Evolutionary conservation across 1,140 invertebrate species (phyloP), one percentile per base, ranked within the genome.

Genomic region (Sarcophaga bullata): DNA sequence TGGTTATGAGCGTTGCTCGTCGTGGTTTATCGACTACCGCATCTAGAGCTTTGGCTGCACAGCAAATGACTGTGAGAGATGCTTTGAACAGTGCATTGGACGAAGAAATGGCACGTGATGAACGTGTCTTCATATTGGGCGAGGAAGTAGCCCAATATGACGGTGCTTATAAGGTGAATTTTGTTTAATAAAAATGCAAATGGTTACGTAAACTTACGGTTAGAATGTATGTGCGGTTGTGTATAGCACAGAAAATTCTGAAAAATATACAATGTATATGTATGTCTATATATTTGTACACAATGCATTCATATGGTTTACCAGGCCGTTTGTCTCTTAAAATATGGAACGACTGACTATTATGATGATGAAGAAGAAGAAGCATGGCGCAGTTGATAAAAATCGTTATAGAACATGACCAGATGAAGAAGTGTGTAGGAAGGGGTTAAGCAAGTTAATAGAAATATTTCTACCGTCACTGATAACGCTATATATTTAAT

Each of bases 91-190:
- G 95, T 50, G 99, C 98, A 0, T 92, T 99, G 87, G 98, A 99
- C 90, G 98, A 99, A 90, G 98, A 99, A 92, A 95, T 99, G 93
- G 95, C 95, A 87, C 93, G 95, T 83, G 98, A 99, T 91, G 97
- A 99, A 49, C 94, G 93, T 82, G 98, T 99, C 0, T 98, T 99
- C 90, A 87, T 99, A 19, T 86, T 99, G 68, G 98, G 98, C 52
- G 98, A 99, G 91, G 98, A 99, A 92, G 98, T 99, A 0, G 98
- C 98, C n/a, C 93, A 96, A 91, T 99, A 99, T 87, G 98, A 99
- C 90, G 98, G 98, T 82, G 98, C 98, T 37, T 99, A 99, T 86
- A 99, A 99, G 95, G 95, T 97, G 46, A 85, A 84, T 80, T 15
- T 11, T 75, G 6, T 37, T 72, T 37, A 13, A 78, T 15, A 10